phyloP scores from a whole-genome alignment of 2,888 invertebrate species.

The Priocnemis perturbator region DNA sequence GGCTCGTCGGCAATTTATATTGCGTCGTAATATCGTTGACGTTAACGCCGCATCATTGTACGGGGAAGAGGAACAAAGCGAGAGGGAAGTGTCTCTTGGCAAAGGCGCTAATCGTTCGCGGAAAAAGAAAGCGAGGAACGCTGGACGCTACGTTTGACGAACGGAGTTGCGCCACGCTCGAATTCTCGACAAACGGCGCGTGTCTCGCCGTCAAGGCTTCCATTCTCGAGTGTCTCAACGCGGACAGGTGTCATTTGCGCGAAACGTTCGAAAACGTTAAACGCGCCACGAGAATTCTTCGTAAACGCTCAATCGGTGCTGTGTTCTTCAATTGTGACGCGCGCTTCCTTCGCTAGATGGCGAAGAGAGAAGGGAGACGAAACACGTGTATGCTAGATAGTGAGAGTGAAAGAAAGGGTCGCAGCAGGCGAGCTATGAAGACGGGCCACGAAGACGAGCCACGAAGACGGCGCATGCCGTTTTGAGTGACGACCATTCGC shows the following conservation, averaged over 20 bases:
- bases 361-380: conserved; percentile 13
- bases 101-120: conserved; percentile 32
- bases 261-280: conserved; percentile 15
- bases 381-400: conserved; percentile 14
- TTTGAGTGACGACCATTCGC: conserved; percentile 67
- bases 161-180: conserved; percentile 52
- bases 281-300: background rate
- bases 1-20: no score
- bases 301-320: no score
- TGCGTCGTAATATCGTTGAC: no score
- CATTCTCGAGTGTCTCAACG: conserved; percentile 38
- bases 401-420: no score
- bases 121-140: conserved; percentile 21
- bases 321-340: no score
- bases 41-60: background rate
- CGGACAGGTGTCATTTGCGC: conserved; percentile 49
- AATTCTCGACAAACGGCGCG: conserved; percentile 51
- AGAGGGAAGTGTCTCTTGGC: conserved; percentile 1
- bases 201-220: conserved; percentile 54
- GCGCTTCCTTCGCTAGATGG: background rate
- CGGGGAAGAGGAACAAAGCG: background rate
- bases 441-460: conserved; percentile 30
- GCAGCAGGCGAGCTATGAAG: conserved; percentile 21
- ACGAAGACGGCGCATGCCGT: conserved; percentile 44
- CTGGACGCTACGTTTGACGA: conserved; percentile 42